These are phyloP conservation scores for Saxicola maurus DNA, from an alignment of 2,797 vertebrate genomes.

Conservation along the genomic window DNA sequence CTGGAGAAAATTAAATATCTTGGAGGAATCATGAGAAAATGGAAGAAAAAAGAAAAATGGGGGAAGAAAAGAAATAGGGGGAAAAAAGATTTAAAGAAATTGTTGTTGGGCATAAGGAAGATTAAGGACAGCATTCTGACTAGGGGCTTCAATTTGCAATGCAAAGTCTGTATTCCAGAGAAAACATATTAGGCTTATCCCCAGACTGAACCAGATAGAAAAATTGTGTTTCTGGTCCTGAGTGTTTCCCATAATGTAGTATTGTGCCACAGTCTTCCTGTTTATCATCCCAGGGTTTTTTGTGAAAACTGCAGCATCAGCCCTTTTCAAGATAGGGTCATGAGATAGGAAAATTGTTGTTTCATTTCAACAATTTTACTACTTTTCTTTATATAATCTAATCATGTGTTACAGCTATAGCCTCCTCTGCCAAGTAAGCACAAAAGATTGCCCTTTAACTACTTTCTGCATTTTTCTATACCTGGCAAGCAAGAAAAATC, in stretches of 20 bases:
- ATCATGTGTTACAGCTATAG: conserved; percentile 14
- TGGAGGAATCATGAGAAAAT: not conserved
- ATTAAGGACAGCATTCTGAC: not conserved
- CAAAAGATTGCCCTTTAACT: conserved; percentile 50
- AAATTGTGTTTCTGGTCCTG: not conserved
- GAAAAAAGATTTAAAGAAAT: not conserved
- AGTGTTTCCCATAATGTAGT: not conserved
- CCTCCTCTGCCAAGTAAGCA: conserved; percentile 56
- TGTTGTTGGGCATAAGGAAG: not conserved
- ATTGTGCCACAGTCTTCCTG: not conserved
- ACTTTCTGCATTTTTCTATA: conserved; percentile 45
- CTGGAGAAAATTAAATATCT: not conserved
- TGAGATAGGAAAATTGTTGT: not conserved
- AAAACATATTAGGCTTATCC: not conserved
- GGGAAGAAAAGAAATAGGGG: fast-evolving
- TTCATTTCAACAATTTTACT: conserved; percentile 47
- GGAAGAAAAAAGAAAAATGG: fast-evolving
- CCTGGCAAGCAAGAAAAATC: conserved; percentile 55
- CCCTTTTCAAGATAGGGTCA: not conserved
- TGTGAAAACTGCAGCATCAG: not conserved
- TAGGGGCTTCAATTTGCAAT: not conserved
- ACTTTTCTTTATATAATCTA: conserved; percentile 46
- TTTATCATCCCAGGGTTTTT: not conserved
- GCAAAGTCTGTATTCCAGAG: not conserved
- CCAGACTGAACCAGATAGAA: not conserved